A percentile compares a stretch with the other conserved stretches of the same genome.
These are phyloP conservation scores for Chamaea fasciata DNA, from an alignment of 2,113 vertebrate genomes.

Conservation along the genomic window DNA sequence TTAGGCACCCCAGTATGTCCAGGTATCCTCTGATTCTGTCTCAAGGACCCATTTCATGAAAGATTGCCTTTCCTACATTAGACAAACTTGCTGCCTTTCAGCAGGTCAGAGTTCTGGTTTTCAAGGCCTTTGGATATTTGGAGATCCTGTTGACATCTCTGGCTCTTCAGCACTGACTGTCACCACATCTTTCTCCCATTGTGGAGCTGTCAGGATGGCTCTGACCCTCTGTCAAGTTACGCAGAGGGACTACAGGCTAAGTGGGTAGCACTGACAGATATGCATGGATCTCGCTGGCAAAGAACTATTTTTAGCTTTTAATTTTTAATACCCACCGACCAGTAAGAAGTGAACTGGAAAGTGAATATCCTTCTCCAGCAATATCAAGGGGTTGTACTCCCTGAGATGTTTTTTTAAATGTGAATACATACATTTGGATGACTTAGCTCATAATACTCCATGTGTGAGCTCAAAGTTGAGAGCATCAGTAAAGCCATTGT, in stretches of 20 bases:
- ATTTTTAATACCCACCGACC: slow-evolving; percentile 27
- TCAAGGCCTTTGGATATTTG: not conserved
- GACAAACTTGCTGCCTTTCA: not conserved
- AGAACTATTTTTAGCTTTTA: slow-evolving; percentile 10
- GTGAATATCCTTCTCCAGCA: not conserved
- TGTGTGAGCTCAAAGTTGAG: not conserved
- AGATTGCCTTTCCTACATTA: not conserved
- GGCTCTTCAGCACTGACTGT: not conserved
- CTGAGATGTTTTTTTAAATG: not conserved
- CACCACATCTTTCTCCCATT: slow-evolving; percentile 5
- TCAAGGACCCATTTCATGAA: not conserved
- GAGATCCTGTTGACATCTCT: not conserved
- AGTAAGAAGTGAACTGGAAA: slow-evolving; percentile 1
- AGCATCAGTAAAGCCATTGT: not conserved
- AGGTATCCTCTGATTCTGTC: not conserved
- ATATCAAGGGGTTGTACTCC: not conserved
- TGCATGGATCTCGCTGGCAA: not conserved
- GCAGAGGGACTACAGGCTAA: not conserved
- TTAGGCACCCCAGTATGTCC: not conserved
- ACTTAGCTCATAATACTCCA: not conserved
- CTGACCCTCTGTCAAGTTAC: not conserved
- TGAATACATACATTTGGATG: not conserved
- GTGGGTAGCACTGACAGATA: slow-evolving; percentile 43
- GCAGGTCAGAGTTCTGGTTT: not conserved
- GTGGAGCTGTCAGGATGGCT: slow-evolving; percentile 37